These are phyloP conservation scores for Bombyx mori DNA, from an alignment of 1,140 invertebrate genomes.

Conservation along the genomic window ASM3026992v2 NC_085119.1:12915001-12915500, in stretches of 20 bases:
- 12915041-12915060: conserved; percentile 62
- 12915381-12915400: no score
- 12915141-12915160: conserved; percentile 55
- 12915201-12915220: conserved; percentile 78
- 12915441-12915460: no score
- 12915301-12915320: no score
- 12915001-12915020: conserved; percentile 46
- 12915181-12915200: conserved; percentile 77
- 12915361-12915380: no score
- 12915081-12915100: conserved; percentile 49
- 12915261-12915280: no score
- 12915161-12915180: conserved; percentile 55
- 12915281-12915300: no score
- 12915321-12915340: no score
- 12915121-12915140: conserved; percentile 21
- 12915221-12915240: conserved; percentile 80
- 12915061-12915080: conserved; percentile 42
- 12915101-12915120: conserved; percentile 30
- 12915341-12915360: no score
- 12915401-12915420: no score
- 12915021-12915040: conserved; percentile 53
- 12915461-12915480: no score
- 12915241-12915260: conserved; percentile 74
- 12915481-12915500: no score
- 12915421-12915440: no score